phyloP scores from a whole-genome alignment of 2,797 vertebrate species.

The Ctenopoma kingsleyae region DNA sequence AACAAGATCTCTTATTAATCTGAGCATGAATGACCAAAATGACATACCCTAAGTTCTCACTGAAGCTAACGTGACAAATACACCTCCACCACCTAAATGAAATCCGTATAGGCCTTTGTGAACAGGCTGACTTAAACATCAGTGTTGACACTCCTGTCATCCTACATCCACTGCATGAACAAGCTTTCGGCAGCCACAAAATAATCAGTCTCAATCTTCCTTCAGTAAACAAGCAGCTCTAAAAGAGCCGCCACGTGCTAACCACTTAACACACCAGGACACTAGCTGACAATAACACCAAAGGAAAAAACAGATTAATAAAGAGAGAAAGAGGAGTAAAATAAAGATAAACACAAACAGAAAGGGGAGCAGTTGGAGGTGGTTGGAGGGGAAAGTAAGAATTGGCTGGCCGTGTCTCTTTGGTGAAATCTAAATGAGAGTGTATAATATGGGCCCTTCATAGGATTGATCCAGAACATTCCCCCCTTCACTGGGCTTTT shows the following conservation, averaged over 20 bases:
- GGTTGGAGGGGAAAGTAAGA: constrained; percentile 41
- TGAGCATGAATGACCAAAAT: constrained; percentile 60
- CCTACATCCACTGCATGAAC: constrained; percentile 59
- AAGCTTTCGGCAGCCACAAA: constrained; percentile 67
- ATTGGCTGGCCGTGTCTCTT: constrained; percentile 72
- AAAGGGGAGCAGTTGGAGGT: constrained; percentile 65
- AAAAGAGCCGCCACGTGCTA: constrained; percentile 65
- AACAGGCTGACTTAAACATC: constrained; percentile 44
- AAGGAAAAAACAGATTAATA: constrained; percentile 71
- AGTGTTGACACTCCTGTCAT: constrained; percentile 56
- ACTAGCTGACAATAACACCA: constrained; percentile 54
- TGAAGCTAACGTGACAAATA: constrained; percentile 52
- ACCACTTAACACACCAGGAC: constrained; percentile 55
- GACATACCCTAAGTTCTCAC: constrained; percentile 35
- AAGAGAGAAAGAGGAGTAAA: constrained; percentile 65
- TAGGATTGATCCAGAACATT: constrained; percentile 80
- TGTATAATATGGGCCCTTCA: constrained; percentile 82
- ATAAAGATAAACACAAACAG: constrained; percentile 77
- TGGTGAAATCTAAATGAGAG: constrained; percentile 81
- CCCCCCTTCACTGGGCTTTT: constrained; percentile 82
- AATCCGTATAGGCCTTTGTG: constrained; percentile 59
- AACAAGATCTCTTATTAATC: constrained; percentile 47
- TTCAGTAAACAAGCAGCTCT: constrained; percentile 67
- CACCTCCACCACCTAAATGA: constrained; percentile 35
- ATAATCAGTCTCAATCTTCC: constrained; percentile 72